phyloP scores from a whole-genome alignment of 2,113 vertebrate species.

The Lepus europaeus region DNA sequence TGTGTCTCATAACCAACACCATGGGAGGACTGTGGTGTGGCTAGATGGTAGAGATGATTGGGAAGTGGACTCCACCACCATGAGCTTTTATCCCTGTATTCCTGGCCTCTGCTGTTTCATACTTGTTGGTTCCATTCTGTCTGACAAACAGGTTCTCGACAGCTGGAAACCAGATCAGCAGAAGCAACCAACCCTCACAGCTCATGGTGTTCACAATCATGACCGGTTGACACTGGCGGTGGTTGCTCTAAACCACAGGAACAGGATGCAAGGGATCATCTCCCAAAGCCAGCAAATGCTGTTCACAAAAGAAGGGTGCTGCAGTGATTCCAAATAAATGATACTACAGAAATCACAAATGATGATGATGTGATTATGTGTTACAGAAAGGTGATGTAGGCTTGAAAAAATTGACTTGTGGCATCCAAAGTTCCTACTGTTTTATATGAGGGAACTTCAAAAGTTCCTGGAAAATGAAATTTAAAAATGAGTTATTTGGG shows the following conservation, averaged over 20 bases:
- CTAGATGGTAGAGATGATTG: background rate
- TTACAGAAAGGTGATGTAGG: background rate
- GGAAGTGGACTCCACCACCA: background rate
- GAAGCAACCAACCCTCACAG: background rate
- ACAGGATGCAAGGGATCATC: background rate
- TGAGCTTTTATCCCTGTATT: background rate
- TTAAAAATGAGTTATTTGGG: too few species aligned
- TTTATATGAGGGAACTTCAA: background rate
- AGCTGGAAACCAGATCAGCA: background rate
- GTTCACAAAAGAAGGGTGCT: background rate
- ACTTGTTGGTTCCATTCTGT: background rate
- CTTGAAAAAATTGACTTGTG: slow-evolving; percentile 32
- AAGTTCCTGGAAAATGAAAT: too few species aligned
- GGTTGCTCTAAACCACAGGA: background rate
- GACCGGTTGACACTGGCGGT: background rate
- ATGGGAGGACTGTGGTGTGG: background rate
- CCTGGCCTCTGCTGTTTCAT: background rate
- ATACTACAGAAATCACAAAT: background rate
- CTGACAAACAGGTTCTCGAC: background rate
- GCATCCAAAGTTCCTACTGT: background rate
- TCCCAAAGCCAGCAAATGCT: slow-evolving; percentile 11
- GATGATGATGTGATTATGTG: background rate
- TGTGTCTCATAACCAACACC: slow-evolving; percentile 26
- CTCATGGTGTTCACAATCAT: background rate
- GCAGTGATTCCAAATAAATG: background rate